phyloP scores from a whole-genome alignment of 1,140 invertebrate genomes.

The Sitodiplosis mosellana region DNA sequence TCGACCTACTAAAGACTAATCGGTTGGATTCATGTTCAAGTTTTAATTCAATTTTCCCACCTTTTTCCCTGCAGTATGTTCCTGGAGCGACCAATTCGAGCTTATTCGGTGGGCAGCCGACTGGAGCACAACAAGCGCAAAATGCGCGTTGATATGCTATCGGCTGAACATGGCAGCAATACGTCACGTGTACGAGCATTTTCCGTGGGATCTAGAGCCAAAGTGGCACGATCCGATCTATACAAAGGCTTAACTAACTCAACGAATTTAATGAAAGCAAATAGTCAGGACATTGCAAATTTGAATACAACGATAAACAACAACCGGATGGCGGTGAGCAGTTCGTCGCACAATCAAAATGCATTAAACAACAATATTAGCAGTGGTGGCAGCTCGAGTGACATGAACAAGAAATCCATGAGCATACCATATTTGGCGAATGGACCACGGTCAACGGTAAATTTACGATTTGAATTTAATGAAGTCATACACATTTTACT shows the following conservation, averaged over 20 bases:
- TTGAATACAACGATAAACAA: too few relatives aligned
- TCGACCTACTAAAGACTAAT: neutral
- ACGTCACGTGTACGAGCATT: slow-evolving; percentile 39
- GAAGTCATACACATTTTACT: slow-evolving; percentile 11
- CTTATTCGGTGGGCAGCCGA: slow-evolving; percentile 74
- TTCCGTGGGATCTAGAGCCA: slow-evolving; percentile 46
- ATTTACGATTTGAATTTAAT: slow-evolving; percentile 5
- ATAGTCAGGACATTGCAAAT: too few relatives aligned
- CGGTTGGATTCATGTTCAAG: neutral
- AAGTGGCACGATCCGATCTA: slow-evolving; percentile 24
- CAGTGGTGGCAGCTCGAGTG: too few relatives aligned
- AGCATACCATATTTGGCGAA: slow-evolving; percentile 15
- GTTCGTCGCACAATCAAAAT: too few relatives aligned
- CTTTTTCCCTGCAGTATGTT: slow-evolving; percentile 6
- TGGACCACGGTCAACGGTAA: slow-evolving; percentile 17
- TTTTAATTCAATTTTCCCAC: neutral
- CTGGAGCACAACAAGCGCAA: slow-evolving; percentile 32
- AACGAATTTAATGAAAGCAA: too few relatives aligned
- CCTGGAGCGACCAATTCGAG: slow-evolving; percentile 43
- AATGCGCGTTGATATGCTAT: slow-evolving; percentile 13
- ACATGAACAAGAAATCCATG: slow-evolving; percentile 1
- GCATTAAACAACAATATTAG: too few relatives aligned
- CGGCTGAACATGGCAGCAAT: slow-evolving; percentile 13
- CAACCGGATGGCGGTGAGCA: too few relatives aligned
- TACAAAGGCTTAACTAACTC: slow-evolving; percentile 9